phyloP scores from a whole-genome alignment of 2,888 invertebrate species.

The Seira musarum region DNA sequence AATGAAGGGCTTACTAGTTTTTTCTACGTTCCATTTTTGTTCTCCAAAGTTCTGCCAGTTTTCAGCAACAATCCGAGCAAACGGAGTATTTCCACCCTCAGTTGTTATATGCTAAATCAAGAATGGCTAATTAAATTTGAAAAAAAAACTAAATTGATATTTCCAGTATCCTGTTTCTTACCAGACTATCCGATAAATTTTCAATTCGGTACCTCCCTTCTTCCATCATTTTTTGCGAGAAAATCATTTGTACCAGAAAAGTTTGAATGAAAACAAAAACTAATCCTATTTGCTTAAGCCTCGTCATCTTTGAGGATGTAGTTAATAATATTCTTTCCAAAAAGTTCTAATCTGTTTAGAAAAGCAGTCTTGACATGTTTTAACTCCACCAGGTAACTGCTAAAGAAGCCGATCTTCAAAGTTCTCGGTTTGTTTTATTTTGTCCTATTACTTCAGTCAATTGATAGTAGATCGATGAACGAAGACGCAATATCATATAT shows the following conservation, averaged over 20 bases:
- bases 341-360: too few relatives aligned
- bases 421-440: too few relatives aligned
- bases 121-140: too few relatives aligned
- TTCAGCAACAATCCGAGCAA: constrained; percentile 65
- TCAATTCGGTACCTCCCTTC: constrained; percentile 65
- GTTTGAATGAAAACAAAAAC: not conserved
- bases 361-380: too few relatives aligned
- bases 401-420: too few relatives aligned
- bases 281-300: not conserved
- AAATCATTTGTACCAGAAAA: not conserved
- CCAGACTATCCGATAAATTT: constrained; percentile 61
- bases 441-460: too few relatives aligned
- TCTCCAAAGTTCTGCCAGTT: constrained; percentile 67
- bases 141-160: too few relatives aligned
- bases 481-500: too few relatives aligned
- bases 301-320: not conserved
- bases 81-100: constrained; percentile 65
- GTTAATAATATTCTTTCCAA: too few relatives aligned
- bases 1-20: constrained; percentile 50
- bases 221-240: not conserved
- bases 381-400: too few relatives aligned
- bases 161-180: constrained; percentile 28
- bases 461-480: too few relatives aligned
- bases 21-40: constrained; percentile 64
- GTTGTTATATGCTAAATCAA: constrained; percentile 66